Conservation (phyloP, 2,797 vertebrate species). For the Smutsia temminckii region DNA sequence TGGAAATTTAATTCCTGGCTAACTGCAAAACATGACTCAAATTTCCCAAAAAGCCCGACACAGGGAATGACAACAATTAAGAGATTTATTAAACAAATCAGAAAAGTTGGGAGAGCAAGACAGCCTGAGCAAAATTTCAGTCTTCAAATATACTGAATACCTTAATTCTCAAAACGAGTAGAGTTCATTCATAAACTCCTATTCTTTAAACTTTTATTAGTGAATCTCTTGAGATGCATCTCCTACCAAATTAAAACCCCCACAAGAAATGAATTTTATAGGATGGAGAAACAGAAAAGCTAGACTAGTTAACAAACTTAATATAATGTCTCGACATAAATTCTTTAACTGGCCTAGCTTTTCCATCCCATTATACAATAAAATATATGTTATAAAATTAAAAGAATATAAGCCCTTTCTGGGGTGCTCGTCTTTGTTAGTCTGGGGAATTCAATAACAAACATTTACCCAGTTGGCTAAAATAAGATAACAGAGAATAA, state of each 20-base stretch:
- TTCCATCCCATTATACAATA: not conserved
- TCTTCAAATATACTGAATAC: not conserved
- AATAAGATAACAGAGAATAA: not conserved
- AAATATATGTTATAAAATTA: not conserved
- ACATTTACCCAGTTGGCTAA: not conserved
- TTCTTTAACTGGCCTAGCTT: not conserved
- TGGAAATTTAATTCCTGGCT: slow-evolving; percentile 20
- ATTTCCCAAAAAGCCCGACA: not conserved
- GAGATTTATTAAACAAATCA: not conserved
- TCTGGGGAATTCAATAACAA: not conserved
- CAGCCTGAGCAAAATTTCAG: not conserved
- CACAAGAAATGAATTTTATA: not conserved
- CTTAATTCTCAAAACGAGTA: not conserved
- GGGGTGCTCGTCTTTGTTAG: not conserved
- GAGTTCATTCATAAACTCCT: not conserved
- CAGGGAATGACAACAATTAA: not conserved
- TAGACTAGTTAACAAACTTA: not conserved
- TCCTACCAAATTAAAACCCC: not conserved
- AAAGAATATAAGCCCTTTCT: not conserved
- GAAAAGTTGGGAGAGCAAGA: not conserved
- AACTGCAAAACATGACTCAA: not conserved
- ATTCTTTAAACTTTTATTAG: slow-evolving; percentile 7
- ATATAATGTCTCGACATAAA: not conserved
- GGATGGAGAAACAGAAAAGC: not conserved
- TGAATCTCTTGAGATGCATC: not conserved